Evolutionary conservation across 2,113 vertebrate species (phyloP), one percentile per base, ranked within the genome.

Genomic region (Lasiurus borealis): DNA sequence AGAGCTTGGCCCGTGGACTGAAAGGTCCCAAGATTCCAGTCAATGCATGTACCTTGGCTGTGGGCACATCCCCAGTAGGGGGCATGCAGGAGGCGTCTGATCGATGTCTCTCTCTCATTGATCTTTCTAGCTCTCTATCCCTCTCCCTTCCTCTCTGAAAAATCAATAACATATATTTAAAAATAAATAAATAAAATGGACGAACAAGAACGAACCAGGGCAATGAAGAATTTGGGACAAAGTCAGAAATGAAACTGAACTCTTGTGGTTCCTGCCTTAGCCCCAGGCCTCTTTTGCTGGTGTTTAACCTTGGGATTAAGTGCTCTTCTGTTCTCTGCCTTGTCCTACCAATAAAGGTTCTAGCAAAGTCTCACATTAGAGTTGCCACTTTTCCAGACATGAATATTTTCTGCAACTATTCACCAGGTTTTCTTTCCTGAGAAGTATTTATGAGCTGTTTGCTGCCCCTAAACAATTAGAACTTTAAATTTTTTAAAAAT

Each of bases 371-470:
- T 1, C 5, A 31, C 5, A 6, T 50, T 77, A 19, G 15, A 57
- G 2, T 80, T 95, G 6, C 11, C 13, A 52, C 31, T 93, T 90
- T 85, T 46, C 5, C n/a, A 91, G 29, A 46, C 34, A 68, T 19
- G 0, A 66, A 83, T 88, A 10, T 85, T 27, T 88, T 88, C 44
- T 69, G 52, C 10, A 68, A 48, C 1, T 78, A 3, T 21, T 77
- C 3, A 27, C 73, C 40, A 89, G 6, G 0, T n/a, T 90, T 88
- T 90, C 16, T 88, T 73, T 59, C 14, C 44, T 76, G 3, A 4
- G 54, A 88, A 94, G 34, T 78, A 88, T 62, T 91, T 59, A 77
- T 82, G 62, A 85, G 25, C 14, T 91, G 11, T 64, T 52, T 73
- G 36, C 85, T 81, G 10, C 9, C 5, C 57, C 8, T 12, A 64